These are phyloP conservation scores for Columba livia DNA, from an alignment of 2,113 vertebrate genomes.

Conservation along the genomic window DNA sequence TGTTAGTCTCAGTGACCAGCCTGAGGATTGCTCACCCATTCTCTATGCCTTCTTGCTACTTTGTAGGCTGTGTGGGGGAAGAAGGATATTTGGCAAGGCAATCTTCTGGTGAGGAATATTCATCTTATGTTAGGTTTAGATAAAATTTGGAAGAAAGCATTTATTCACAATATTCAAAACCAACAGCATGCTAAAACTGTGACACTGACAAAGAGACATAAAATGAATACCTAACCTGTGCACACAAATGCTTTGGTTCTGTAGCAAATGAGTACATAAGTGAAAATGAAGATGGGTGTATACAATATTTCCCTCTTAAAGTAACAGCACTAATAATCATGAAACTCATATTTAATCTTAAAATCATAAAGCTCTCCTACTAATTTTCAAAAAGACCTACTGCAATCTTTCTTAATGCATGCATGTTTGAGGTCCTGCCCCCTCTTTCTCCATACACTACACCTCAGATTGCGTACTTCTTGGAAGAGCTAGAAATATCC, in stretches of 20 bases:
- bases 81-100: background rate
- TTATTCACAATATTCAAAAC: background rate
- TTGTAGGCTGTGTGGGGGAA: background rate
- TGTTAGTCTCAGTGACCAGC: background rate
- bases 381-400: background rate
- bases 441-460: background rate
- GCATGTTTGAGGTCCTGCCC: background rate
- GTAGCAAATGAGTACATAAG: background rate
- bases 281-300: background rate
- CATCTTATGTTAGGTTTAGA: background rate
- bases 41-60: background rate
- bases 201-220: background rate
- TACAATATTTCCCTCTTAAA: background rate
- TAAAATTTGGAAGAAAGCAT: background rate
- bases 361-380: background rate
- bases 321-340: background rate
- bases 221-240: background rate
- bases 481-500: background rate
- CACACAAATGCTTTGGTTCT: background rate
- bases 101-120: background rate
- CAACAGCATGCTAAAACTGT: background rate
- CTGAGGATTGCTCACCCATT: background rate
- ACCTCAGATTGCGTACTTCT: background rate
- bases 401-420: background rate
- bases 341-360: background rate